Base-by-base conservation (phyloP, 2,888 invertebrate genomes). In the Spisula solida region DNA sequence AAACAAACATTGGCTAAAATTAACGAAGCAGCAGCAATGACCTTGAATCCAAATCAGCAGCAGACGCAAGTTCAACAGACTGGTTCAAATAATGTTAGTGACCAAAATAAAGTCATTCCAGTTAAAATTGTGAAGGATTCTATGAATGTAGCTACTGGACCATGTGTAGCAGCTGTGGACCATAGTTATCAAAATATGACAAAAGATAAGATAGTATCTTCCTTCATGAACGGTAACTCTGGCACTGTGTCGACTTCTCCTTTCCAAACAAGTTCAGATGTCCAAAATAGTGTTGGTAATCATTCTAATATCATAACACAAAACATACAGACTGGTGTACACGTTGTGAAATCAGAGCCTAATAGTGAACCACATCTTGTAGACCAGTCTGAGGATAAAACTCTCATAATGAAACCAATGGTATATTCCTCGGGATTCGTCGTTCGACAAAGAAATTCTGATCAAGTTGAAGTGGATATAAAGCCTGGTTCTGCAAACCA, bases 1-100 rank as follows among this genome's bases (percentile, higher is more conserved):
- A 89, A 91, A 81, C 90, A 91, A 75, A 92, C 92, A 31, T 66
- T 92, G 20, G 87, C 92, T 12, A 92, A 92, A 66, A 92, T 92
- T 1, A 88, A 89, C 55, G 86, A 91, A 47, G 86, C 83, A 14
- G 88, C 89, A 29, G 79, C 82, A 78, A 80, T 86, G 60, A 70
- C 86, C 20, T 66, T 80, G 55, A 81, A 81, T 48, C 78, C 79
- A 0, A 79, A 25, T 85, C 55, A 55, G 55, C 85, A 85, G 79
- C 85, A 85, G 85, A 31, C 34, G 16, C 78, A 31, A 51, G 47
- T 20, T 31, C 79, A 79, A 14, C 79, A 85, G 41, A 51, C 83
- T 83, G 85, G 82, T 56, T 70, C 81, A 14, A 83, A 16, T 80
- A 47, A 31, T 75, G 47, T 48, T 25, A 18, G 25, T 82, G 82